Evolutionary conservation across 2,797 vertebrate genomes (phyloP).

Genomic region (Cossypha caffra): DNA sequence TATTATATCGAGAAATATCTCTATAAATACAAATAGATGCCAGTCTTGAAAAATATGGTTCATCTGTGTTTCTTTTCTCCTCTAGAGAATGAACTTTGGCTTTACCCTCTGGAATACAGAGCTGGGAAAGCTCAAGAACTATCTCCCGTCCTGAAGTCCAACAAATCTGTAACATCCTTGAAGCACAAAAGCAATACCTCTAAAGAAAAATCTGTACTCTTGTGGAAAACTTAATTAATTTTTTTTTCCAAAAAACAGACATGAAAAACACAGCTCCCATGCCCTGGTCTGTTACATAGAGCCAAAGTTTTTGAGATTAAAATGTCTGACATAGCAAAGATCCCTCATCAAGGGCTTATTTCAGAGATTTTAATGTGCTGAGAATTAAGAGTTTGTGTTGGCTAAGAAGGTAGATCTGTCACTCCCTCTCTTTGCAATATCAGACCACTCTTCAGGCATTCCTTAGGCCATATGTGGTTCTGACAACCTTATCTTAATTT

Average conservation of each 20-base stretch:
- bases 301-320: neutral
- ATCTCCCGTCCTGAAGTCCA: neutral
- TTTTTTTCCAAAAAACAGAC: neutral
- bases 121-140: neutral
- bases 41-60: neutral
- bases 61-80: neutral
- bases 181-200: neutral
- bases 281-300: neutral
- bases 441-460: neutral
- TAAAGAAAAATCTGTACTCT: neutral
- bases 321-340: neutral
- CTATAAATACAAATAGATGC: neutral
- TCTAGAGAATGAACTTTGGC: neutral
- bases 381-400: neutral
- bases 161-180: neutral
- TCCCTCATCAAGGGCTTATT: neutral
- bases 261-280: too few relatives aligned
- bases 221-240: neutral
- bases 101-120: neutral
- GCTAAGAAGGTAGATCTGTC: neutral
- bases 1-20: neutral
- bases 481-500: neutral
- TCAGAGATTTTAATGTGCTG: neutral
- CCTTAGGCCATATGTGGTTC: neutral
- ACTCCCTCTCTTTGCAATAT: neutral